Evolutionary conservation across 2,113 vertebrate genomes (phyloP).

Genomic region (Bos indicus): DNA sequence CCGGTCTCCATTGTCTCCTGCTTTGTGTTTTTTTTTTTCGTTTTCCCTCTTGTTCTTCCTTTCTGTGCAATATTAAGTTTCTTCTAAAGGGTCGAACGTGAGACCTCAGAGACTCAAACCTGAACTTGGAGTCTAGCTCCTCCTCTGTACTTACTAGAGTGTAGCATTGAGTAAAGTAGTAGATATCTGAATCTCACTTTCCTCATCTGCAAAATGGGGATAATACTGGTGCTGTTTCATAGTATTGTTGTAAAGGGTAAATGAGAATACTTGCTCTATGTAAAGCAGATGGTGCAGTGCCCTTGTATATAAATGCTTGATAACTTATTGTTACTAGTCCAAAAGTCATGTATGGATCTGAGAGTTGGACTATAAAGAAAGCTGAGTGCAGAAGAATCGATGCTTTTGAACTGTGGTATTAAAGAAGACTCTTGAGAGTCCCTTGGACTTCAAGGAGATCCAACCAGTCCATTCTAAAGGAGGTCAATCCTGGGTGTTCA

Average conservation of each 20-base stretch:
- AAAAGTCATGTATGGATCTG: neutral
- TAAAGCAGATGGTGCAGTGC: neutral
- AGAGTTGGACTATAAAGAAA: neutral
- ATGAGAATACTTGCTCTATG: neutral
- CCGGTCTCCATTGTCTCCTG: neutral
- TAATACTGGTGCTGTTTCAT: neutral
- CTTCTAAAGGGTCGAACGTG: neutral
- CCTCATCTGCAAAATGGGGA: neutral
- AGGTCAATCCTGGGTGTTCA: neutral
- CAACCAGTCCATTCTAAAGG: neutral
- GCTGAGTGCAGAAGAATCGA: neutral
- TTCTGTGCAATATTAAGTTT: neutral
- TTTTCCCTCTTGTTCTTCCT: neutral
- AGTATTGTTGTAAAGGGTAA: neutral
- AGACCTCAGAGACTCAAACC: neutral
- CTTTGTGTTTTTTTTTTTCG: neutral
- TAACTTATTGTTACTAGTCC: neutral
- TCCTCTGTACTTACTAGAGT: neutral
- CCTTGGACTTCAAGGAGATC: neutral
- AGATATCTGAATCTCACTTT: neutral
- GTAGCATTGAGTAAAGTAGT: neutral
- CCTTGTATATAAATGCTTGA: neutral
- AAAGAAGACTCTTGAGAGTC: neutral
- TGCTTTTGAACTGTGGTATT: neutral
- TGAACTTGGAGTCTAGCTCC: neutral